A percentile compares a stretch with the other conserved stretches of the same genome.
These are phyloP conservation scores for Heliconius nattereri DNA, from an alignment of 1,140 invertebrate species.

Conservation along the genomic window DNA sequence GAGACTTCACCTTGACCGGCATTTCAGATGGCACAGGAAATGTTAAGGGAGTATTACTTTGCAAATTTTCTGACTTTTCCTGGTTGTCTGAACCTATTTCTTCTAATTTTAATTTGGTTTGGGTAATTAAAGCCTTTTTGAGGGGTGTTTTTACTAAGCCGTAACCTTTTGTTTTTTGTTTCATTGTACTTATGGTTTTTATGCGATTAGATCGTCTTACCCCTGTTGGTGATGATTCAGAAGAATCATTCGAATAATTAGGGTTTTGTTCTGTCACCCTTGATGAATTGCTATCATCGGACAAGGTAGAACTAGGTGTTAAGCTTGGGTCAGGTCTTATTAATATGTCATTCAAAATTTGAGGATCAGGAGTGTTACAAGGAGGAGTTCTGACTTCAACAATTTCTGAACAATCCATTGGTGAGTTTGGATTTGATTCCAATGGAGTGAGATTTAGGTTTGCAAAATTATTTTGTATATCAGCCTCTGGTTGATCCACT, in stretches of 20 bases:
- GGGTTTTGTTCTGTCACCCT: conserved; percentile 65
- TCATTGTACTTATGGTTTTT: conserved; percentile 82
- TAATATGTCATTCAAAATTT: conserved; percentile 43
- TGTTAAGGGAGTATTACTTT: conserved; percentile 54
- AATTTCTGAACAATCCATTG: conserved; percentile 58
- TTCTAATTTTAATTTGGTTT: conserved; percentile 72
- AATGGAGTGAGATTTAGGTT: conserved; percentile 59
- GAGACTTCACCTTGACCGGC: conserved; percentile 92
- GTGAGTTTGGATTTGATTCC: conserved; percentile 48
- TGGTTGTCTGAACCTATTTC: conserved; percentile 73
- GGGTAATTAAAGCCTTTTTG: conserved; percentile 76
- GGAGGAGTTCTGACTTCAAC: conserved; percentile 47
- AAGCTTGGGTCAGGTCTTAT: conserved; percentile 69
- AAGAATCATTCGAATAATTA: conserved; percentile 74
- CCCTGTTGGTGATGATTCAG: conserved; percentile 74
- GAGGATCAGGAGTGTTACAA: conserved; percentile 55
- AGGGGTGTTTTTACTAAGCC: conserved; percentile 81
- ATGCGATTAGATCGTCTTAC: conserved; percentile 82
- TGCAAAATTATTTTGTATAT: conserved; percentile 72
- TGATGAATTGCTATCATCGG: conserved; percentile 77
- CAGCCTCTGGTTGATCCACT: conserved; percentile 54
- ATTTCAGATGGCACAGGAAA: conserved; percentile 82
- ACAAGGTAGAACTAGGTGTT: conserved; percentile 74
- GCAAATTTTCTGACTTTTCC: conserved; percentile 57
- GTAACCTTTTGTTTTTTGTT: conserved; percentile 82